Evolutionary conservation across 2,888 invertebrate species (phyloP), one percentile per base, ranked within the genome.

Genomic region (Apomyelois bistriatella): DNA sequence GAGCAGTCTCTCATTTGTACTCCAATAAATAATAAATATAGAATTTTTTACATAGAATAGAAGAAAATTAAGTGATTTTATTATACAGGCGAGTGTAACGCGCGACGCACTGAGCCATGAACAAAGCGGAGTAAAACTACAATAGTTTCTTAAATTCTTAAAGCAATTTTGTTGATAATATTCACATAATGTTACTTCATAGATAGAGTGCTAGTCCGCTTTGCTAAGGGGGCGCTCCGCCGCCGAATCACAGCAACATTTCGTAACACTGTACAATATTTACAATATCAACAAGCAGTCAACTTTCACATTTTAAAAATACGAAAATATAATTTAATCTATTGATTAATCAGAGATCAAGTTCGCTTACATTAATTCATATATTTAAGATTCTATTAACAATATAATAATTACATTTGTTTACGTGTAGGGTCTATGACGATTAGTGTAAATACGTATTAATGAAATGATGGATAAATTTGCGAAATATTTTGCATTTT

Each of bases 291-390:
- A 83, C 78, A 78, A 77, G 74, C 78, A 75, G 74, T 80, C 76
- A 70, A 72, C 69, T 68, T 59, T 64, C 60, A 69, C 61, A 56
- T 58, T 55, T 60, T 68, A 67, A 74, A 72, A 76, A 82, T 87
- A 87, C 65, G 83, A 86, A 86, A 87, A 87, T 86, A 87, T 84
- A 84, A 82, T 85, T 79, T 81, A 82, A 77, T 79, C 74, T 79
- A 83, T 76, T 60, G 70, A 75, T 82, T 76, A 80, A 69, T 74
- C 65, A 65, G 86, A 86, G 86, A 86, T 86, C 86, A 85, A 80
- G 74, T 72, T 76, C 72, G 74, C 73, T 78, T 78, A 76, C 67
- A 74, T 66, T 68, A 70, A 13, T n/a, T 53, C n/a, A 38, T 42
- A 30, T 46, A 48, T 42, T 59, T 57, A 56, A 54, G 63, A 66